phyloP scores from a whole-genome alignment of 1,140 invertebrate species.

The Hypsibius dujardini region DNA sequence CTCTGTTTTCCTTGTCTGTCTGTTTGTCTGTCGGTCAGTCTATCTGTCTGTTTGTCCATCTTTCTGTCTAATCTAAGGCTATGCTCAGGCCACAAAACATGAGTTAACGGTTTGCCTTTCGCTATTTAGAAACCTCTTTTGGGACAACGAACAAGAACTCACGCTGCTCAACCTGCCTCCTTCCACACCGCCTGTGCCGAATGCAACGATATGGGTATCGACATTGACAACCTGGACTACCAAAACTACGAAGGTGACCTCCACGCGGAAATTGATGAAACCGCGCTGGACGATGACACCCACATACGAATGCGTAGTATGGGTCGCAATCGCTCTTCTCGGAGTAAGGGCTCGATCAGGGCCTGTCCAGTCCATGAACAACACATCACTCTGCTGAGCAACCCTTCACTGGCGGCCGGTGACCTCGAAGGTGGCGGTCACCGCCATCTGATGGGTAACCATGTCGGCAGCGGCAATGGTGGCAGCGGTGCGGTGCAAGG shows the following conservation, averaged over 20 bases:
- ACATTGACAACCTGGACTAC: not conserved
- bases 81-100: too few relatives aligned
- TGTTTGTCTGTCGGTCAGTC: too few relatives aligned
- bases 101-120: not conserved
- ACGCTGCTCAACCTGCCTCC: not conserved
- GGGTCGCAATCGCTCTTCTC: not conserved
- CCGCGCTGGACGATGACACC: slow-evolving; percentile 3
- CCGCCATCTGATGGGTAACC: not conserved
- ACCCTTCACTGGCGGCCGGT: not conserved
- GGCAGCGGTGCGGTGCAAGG: not conserved
- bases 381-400: not conserved
- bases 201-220: slow-evolving; percentile 16
- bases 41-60: not conserved
- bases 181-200: slow-evolving; percentile 2
- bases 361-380: not conserved
- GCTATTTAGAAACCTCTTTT: not conserved
- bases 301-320: slow-evolving; percentile 2
- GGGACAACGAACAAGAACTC: not conserved
- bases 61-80: not conserved
- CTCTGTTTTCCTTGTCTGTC: too few relatives aligned
- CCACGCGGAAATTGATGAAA: not conserved
- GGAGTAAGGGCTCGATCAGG: not conserved
- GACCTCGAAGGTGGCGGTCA: slow-evolving; percentile 3
- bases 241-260: slow-evolving; percentile 8
- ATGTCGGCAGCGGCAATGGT: not conserved